Evolutionary conservation across 1,140 invertebrate species (phyloP).

Genomic region (Drosophila equinoxialis): DNA sequence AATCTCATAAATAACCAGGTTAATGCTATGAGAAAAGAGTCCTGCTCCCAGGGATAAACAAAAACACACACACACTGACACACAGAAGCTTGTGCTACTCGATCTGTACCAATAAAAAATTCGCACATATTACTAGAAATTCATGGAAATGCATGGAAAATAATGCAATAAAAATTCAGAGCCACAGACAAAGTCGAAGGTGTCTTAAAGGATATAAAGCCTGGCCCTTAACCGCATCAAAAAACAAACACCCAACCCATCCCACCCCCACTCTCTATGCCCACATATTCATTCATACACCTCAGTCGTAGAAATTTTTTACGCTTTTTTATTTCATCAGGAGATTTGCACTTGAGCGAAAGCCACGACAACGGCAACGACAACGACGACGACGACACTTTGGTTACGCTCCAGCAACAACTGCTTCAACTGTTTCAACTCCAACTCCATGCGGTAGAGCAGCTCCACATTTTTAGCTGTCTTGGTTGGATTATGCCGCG

Average conservation of each 20-base stretch:
- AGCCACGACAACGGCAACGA: constrained; percentile 36
- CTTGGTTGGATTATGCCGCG: constrained; percentile 70
- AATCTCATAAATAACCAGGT: constrained; percentile 24
- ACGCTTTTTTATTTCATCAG: constrained; percentile 80
- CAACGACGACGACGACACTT: constrained; percentile 55
- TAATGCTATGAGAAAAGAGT: not conserved
- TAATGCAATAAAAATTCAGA: constrained; percentile 82
- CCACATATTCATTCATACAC: not conserved
- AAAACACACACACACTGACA: not conserved
- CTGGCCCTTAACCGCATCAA: not conserved
- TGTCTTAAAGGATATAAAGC: constrained; percentile 21
- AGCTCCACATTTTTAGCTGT: constrained; percentile 35
- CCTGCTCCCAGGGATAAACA: not conserved
- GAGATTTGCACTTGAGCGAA: constrained; percentile 79
- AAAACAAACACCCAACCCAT: constrained; percentile 8
- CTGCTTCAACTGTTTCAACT: not conserved
- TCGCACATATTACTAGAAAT: constrained; percentile 75
- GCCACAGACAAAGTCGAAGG: constrained; percentile 51
- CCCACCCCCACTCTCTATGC: constrained; percentile 1
- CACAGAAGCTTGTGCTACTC: not conserved
- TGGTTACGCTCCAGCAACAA: constrained; percentile 74
- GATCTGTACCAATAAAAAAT: constrained; percentile 54
- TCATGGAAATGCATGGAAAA: constrained; percentile 81
- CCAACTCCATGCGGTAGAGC: constrained; percentile 4
- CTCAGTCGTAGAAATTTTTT: constrained; percentile 59